phyloP scores from a whole-genome alignment of 2,797 vertebrate species.

The Enteromius argenteus region DNA sequence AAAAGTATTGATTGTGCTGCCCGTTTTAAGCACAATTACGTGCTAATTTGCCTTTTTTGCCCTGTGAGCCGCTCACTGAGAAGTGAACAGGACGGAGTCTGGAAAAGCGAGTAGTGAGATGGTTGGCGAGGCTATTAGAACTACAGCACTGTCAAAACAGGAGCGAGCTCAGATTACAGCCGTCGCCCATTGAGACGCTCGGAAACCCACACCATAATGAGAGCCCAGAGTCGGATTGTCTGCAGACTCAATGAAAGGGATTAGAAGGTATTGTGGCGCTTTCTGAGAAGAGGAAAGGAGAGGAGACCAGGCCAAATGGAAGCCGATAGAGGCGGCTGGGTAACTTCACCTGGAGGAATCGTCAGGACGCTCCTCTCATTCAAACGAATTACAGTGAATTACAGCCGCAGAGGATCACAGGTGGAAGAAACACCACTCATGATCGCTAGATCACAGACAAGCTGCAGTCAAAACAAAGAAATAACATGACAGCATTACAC shows the following conservation, averaged over 20 bases:
- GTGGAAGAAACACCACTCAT: background rate
- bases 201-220: constrained; percentile 72
- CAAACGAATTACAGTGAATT: constrained; percentile 19
- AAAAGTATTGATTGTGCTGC: background rate
- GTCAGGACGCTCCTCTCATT: constrained; percentile 30
- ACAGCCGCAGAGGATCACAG: background rate
- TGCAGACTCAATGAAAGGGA: constrained; percentile 70
- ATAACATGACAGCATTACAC: background rate
- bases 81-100: background rate
- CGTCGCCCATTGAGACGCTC: constrained; percentile 72
- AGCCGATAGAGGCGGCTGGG: constrained; percentile 44
- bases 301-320: constrained; percentile 52
- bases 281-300: constrained; percentile 63
- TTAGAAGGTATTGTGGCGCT: constrained; percentile 60
- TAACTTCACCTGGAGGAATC: constrained; percentile 48
- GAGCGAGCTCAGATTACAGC: constrained; percentile 73
- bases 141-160: constrained; percentile 79
- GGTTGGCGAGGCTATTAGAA: constrained; percentile 68
- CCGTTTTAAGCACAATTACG: background rate
- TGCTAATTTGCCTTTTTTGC: background rate
- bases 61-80: background rate
- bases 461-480: background rate
- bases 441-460: background rate
- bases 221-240: constrained; percentile 66
- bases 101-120: constrained; percentile 53